Conservation (phyloP, 1,140 invertebrate species). For the Apis mellifera region Amel_HAv3.1 CM009944.2:7024501-7025000, state of each 20-base stretch:
- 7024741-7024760: neutral
- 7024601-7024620: neutral
- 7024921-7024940: too few species aligned
- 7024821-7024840: neutral
- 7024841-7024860: neutral
- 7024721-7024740: conserved; percentile 36
- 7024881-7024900: too few species aligned
- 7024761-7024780: neutral
- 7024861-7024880: too few species aligned
- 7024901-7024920: too few species aligned
- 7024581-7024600: neutral
- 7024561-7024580: neutral
- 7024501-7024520: conserved; percentile 4
- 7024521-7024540: neutral
- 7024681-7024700: neutral
- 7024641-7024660: conserved; percentile 2
- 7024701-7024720: neutral
- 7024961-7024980: too few species aligned
- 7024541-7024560: too few species aligned
- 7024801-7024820: neutral
- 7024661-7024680: conserved; percentile 37
- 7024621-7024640: conserved; percentile 28
- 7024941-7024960: too few species aligned
- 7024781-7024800: neutral
- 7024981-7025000: too few species aligned